phyloP scores from a whole-genome alignment of 2,888 invertebrate species.

The Ischnus inquisitorius region DNA sequence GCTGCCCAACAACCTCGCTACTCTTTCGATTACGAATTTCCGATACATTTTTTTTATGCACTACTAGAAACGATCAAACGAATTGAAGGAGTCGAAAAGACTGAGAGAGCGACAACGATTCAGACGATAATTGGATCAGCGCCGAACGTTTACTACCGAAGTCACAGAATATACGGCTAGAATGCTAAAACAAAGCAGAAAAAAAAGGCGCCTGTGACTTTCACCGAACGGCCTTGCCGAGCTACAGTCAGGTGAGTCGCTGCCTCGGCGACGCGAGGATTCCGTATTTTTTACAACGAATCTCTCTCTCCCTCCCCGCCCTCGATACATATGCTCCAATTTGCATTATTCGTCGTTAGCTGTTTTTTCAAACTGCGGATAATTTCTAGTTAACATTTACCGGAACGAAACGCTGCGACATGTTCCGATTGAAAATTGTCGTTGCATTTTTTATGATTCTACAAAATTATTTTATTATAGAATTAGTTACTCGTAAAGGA shows the following conservation, averaged over 20 bases:
- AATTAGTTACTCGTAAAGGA: no score
- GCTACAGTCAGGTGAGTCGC: not conserved
- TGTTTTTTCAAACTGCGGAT: no score
- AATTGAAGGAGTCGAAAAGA: conserved; percentile 1
- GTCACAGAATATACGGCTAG: conserved; percentile 15
- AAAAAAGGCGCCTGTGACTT: conserved; percentile 15
- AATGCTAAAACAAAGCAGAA: conserved; percentile 2
- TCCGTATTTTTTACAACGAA: conserved; percentile 23
- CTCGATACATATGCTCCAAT: no score
- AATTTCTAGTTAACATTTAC: no score
- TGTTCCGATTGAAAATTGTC: no score
- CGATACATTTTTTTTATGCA: not conserved
- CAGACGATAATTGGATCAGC: conserved; percentile 41
- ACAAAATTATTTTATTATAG: no score
- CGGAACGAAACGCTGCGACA: no score
- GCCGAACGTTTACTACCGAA: conserved; percentile 16
- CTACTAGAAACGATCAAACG: conserved; percentile 20
- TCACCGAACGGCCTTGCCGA: conserved; percentile 35
- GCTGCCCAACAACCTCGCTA: conserved; percentile 17
- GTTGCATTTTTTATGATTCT: no score
- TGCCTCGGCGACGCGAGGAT: not conserved
- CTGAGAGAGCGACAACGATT: not conserved
- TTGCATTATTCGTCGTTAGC: no score
- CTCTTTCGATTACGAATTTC: conserved; percentile 1
- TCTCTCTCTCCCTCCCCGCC: not conserved